These are phyloP conservation scores for Agrilus cyanescens DNA, from an alignment of 2,888 invertebrate genomes.

Conservation along the genomic window DNA sequence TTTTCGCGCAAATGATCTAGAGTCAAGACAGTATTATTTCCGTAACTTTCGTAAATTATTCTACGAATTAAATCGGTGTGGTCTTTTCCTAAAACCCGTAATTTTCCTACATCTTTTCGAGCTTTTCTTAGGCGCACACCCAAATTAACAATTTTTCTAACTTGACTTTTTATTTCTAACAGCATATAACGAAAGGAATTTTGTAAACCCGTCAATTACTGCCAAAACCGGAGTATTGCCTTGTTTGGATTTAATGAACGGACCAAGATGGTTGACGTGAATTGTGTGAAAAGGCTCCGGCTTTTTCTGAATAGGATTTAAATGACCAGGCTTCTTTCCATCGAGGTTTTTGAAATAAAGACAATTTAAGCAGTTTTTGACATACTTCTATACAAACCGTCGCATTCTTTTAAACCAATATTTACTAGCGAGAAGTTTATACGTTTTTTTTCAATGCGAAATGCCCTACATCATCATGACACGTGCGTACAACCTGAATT, in stretches of 20 bases:
- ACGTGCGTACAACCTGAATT: conserved; percentile 2
- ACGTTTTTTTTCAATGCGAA: conserved; percentile 20
- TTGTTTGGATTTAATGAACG: conserved; percentile 14
- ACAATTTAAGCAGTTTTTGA: conserved; percentile 18
- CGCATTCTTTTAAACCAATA: conserved; percentile 7
- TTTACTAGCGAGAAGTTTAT: conserved; percentile 4
- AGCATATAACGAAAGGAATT: conserved; percentile 17
- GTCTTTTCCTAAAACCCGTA: too few relatives aligned
- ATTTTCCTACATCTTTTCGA: too few relatives aligned
- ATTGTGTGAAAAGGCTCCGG: conserved; percentile 18
- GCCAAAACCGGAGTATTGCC: conserved; percentile 14
- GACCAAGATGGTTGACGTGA: conserved; percentile 18
- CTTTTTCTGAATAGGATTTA: conserved; percentile 11
- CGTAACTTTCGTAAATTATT: too few relatives aligned
- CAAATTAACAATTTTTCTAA: too few relatives aligned
- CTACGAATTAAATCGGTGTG: too few relatives aligned
- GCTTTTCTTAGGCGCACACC: too few relatives aligned
- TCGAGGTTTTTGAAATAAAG: conserved; percentile 16
- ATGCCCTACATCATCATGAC: conserved; percentile 21
- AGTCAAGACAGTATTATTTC: too few relatives aligned
- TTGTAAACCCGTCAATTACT: conserved; percentile 18
- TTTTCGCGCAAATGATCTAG: too few relatives aligned
- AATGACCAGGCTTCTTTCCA: conserved; percentile 2
- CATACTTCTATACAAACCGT: conserved; percentile 11
- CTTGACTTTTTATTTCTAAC: not conserved